Evolutionary conservation across 2,797 vertebrate genomes (phyloP), one percentile per base, ranked within the genome.

Genomic region (Scomberomorus guttatus): DNA sequence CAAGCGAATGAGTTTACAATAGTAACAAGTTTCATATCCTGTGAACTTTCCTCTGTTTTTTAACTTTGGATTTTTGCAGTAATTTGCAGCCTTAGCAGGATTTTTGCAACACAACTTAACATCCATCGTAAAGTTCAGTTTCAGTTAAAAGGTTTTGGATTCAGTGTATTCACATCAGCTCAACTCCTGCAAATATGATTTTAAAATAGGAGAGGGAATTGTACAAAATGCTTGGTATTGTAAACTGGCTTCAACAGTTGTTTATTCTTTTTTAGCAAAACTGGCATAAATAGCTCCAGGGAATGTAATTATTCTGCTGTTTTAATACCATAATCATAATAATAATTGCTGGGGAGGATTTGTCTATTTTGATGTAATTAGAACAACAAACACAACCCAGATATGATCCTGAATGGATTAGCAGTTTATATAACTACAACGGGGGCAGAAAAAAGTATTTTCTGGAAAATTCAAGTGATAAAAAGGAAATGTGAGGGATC

Each of bases 351-450:
- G 2, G 4, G 66, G 44, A 66, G 78, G 85, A 85, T 89, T 80
- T 84, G 22, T 70, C 68, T 22, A 72, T 74, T 81, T 75, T 71
- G 25, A 68, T 64, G 57, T 65, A 80, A 81, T 87, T 86, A 80
- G 29, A 88, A 74, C 27, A 75, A 66, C 63, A 73, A 82, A 80
- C 56, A 51, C 55, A 62, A 22, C 42, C 37, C 58, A 32, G 57
- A 92, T 72, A 77, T 55, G 58, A 77, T 65, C 59, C 63, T 58
- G 50, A 65, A 27, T 0, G 17, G 59, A 81, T 84, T 77, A 72
- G n/a, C 17, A 20, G 42, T 75, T 55, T 13, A 69, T 37, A n/a
- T 61, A 62, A 72, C n/a, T 54, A 32, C 22, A 46, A 15, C 20
- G 58, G 18, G 3, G 58, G 60, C 2, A 18, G 39, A 64, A n/a